Percentiles rank a stretch among this genome's conserved stretches.
phyloP scores from a whole-genome alignment of 2,888 invertebrate genomes.

The Stenotaenia linearis region DNA sequence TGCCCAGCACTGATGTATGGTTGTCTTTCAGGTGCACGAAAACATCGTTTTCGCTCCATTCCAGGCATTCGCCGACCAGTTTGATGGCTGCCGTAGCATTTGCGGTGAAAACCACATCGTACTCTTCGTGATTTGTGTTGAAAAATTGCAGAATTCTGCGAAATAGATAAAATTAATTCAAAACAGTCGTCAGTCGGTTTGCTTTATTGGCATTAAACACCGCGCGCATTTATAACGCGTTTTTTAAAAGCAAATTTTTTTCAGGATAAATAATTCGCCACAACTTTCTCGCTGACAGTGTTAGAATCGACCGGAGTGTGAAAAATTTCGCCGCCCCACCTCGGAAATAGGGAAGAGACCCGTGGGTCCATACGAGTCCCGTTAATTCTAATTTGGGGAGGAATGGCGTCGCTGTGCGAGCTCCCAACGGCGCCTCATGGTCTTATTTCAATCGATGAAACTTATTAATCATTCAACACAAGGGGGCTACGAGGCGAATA shows the following conservation, averaged over 20 bases:
- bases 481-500: conserved; percentile 20
- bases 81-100: conserved; percentile 86
- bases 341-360: not conserved
- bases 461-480: conserved; percentile 26
- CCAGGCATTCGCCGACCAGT: conserved; percentile 73
- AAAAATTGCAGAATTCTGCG: conserved; percentile 75
- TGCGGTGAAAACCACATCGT: conserved; percentile 85
- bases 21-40: conserved; percentile 78
- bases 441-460: conserved; percentile 20
- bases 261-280: not conserved
- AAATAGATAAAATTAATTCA: conserved; percentile 39
- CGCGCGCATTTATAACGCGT: not conserved
- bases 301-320: not conserved
- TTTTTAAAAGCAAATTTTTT: not conserved
- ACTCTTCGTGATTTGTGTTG: conserved; percentile 69
- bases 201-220: not conserved
- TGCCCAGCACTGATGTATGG: conserved; percentile 91
- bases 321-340: not conserved
- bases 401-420: conserved; percentile 1
- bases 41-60: conserved; percentile 50
- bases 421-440: conserved; percentile 10
- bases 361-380: conserved; percentile 1
- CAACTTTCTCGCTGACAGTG: not conserved
- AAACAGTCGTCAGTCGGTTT: not conserved
- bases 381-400: conserved; percentile 21